Percentiles rank a stretch among this genome's conserved stretches.
Evolutionary conservation across 2,888 invertebrate species (phyloP).

Genomic region (Ornithoptera alexandrae): DNA sequence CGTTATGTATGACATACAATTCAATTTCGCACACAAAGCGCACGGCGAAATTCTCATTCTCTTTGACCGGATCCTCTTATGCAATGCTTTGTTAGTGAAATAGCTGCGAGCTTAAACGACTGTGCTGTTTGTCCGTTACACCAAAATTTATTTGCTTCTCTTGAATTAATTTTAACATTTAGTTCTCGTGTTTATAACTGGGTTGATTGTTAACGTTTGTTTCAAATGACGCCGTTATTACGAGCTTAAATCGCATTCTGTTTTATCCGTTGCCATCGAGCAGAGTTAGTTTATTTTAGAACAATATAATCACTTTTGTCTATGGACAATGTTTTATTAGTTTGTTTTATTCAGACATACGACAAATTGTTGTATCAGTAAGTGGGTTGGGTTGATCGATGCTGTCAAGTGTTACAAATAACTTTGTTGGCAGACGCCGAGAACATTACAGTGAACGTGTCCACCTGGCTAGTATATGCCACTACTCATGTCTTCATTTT

Average conservation of each 20-base stretch:
- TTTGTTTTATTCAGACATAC: slow-evolving; percentile 39
- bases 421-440: slow-evolving; percentile 54
- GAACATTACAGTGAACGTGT: slow-evolving; percentile 52
- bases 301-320: neutral
- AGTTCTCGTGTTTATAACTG: slow-evolving; percentile 11
- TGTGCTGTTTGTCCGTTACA: slow-evolving; percentile 40
- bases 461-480: slow-evolving; percentile 64
- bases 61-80: slow-evolving; percentile 67
- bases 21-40: slow-evolving; percentile 74
- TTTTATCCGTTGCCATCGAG: neutral
- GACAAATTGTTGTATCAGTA: slow-evolving; percentile 48
- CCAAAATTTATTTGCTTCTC: slow-evolving; percentile 28
- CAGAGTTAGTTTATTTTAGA: neutral
- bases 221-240: neutral
- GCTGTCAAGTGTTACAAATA: slow-evolving; percentile 49
- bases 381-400: slow-evolving; percentile 46
- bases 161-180: slow-evolving; percentile 27
- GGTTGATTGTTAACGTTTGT: neutral
- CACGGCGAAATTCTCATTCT: slow-evolving; percentile 69
- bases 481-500: slow-evolving; percentile 22
- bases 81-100: slow-evolving; percentile 64
- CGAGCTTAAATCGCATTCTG: neutral
- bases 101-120: slow-evolving; percentile 51
- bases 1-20: slow-evolving; percentile 75
- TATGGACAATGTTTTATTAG: slow-evolving; percentile 25